Evolutionary conservation across 2,888 invertebrate species (phyloP).

Genomic region (Elysia crispata): DNA sequence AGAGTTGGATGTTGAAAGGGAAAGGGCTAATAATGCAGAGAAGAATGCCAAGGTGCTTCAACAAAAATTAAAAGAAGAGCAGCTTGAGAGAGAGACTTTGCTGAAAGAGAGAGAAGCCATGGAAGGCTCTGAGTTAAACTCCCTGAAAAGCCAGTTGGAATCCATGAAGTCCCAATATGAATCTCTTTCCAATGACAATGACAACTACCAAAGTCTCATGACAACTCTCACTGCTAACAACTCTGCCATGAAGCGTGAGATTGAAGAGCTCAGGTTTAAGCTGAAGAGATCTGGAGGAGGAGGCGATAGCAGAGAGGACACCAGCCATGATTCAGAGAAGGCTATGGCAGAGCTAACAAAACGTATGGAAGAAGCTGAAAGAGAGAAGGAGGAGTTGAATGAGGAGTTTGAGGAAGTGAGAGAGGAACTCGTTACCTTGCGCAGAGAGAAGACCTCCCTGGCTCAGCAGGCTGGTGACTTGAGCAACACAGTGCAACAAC

Average conservation of each 20-base stretch:
- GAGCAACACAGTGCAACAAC: constrained; percentile 38
- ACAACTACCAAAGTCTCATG: constrained; percentile 48
- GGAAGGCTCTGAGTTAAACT: constrained; percentile 37
- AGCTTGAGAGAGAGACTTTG: constrained; percentile 20
- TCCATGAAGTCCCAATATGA: constrained; percentile 51
- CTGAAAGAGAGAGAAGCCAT: constrained; percentile 36
- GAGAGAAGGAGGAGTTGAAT: constrained; percentile 49
- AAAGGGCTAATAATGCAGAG: constrained; percentile 22
- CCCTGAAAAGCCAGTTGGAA: constrained; percentile 48
- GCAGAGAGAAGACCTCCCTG: constrained; percentile 56
- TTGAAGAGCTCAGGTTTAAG: constrained; percentile 50
- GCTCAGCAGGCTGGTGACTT: constrained; percentile 43
- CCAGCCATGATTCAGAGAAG: constrained; percentile 17
- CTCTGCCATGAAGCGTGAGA: constrained; percentile 54
- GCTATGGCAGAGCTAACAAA: constrained; percentile 48
- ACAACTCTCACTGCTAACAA: constrained; percentile 49
- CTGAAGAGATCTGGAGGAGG: constrained; percentile 43
- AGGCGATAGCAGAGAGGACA: background rate
- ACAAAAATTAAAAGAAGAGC: constrained; percentile 30
- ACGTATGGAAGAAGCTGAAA: constrained; percentile 44
- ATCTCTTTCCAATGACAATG: constrained; percentile 53
- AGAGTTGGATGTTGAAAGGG: background rate
- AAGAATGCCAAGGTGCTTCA: constrained; percentile 30
- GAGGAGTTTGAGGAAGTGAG: constrained; percentile 56
- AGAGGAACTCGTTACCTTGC: constrained; percentile 58